Evolutionary conservation across 2,113 vertebrate species (phyloP), one percentile per base, ranked within the genome.

Genomic region (Hemibagrus wyckioides): DNA sequence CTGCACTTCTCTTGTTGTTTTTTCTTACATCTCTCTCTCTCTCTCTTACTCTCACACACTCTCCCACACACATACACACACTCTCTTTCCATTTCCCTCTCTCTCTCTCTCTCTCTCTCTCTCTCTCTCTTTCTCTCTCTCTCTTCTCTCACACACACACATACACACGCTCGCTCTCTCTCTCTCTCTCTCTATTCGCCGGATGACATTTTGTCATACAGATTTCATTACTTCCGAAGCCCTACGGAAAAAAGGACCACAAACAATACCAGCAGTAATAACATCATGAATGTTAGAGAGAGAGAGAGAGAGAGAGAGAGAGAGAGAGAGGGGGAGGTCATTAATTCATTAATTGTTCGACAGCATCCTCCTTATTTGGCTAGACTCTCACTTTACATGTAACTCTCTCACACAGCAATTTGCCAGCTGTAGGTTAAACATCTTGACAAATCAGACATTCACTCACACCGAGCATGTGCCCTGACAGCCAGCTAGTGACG

Each of bases 1-100:
- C 86, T 91, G 91, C 90, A 92, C 88, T 90, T 92, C 28, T 28
- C 23, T 44, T 39, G 4, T 4, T 3, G 4, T 52, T 77, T 48
- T 73, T 50, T 76, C 25, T 48, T 5, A 15, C 41, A 28, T n/a
- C 41, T 28, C 17, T 48, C 4, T 50, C 33, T 50, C 71, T 48
- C 1, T 30, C 36, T 85, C 59, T 89, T 65, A 36, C 44, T n/a
- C 10, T 50, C 2, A 30, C 48, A 82, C 33, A 88, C 80, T 63
- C 71, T 36, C 80, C 50, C 23, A 44, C 44, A 44, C 44, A 44
- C 44, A 44, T 11, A 77, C 17, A 0, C 2, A 30, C 48, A 82
- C 33, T 88, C 73, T 63, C 71, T 33, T 80, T 71, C 23, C 28
- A 6, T 67, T 10, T n/a, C 21, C 33, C 80, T 69, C 41, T n/a